A percentile compares a stretch with the other conserved stretches of the same genome.
phyloP scores from a whole-genome alignment of 1,140 invertebrate species.

The Drosophila parabipectinata region DNA sequence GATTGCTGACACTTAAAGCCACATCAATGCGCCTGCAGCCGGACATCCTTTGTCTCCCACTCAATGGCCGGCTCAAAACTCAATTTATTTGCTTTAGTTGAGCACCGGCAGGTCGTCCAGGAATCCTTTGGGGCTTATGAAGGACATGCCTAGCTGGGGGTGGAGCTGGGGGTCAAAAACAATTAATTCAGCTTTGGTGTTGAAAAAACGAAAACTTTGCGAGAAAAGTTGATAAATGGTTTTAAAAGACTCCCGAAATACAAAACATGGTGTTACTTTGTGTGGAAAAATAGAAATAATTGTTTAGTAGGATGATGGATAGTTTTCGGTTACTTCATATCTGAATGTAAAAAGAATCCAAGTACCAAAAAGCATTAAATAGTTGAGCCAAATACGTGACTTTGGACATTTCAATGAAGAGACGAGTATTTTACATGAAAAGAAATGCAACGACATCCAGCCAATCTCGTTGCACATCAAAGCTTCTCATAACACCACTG shows the following conservation, averaged over 20 bases:
- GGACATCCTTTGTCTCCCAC: conserved; percentile 43
- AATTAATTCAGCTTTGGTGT: conserved; percentile 51
- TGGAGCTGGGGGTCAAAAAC: conserved; percentile 1
- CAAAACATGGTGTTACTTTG: not conserved
- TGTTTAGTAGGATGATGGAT: not conserved
- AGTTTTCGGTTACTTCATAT: not conserved
- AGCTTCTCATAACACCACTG: conserved; percentile 3
- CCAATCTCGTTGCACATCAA: conserved; percentile 4
- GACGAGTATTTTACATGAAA: not conserved
- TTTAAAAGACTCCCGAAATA: not conserved
- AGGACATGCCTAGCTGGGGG: conserved; percentile 1
- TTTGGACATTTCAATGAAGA: not conserved
- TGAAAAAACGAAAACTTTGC: conserved; percentile 1
- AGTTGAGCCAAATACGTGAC: conserved; percentile 17
- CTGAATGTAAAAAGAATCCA: not conserved
- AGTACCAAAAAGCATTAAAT: not conserved
- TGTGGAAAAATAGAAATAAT: not conserved
- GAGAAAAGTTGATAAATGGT: conserved; percentile 8
- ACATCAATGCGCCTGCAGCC: conserved; percentile 56
- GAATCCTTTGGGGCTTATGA: conserved; percentile 43
- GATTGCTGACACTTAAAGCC: conserved; percentile 71
- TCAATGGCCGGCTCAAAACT: conserved; percentile 61
- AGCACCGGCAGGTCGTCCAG: conserved; percentile 22
- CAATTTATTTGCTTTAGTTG: conserved; percentile 70
- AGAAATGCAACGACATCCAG: not conserved